Percentiles rank a stretch among this genome's conserved stretches.
phyloP scores from a whole-genome alignment of 2,797 vertebrate genomes.

The Emys orbicularis region DNA sequence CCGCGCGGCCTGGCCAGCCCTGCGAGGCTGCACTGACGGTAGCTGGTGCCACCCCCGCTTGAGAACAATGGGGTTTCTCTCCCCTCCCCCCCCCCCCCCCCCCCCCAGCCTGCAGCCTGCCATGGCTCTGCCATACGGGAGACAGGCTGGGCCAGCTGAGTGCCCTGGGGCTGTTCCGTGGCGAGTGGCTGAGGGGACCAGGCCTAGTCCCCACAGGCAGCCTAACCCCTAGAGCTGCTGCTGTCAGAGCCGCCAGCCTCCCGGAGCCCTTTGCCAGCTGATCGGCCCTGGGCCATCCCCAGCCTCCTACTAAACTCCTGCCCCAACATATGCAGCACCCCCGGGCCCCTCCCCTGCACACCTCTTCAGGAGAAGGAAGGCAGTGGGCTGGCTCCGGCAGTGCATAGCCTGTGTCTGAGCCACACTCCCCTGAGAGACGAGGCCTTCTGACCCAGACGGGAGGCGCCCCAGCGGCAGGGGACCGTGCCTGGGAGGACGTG shows the following conservation, averaged over 20 bases:
- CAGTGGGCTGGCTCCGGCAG: too few relatives aligned
- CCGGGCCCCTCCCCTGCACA: too few relatives aligned
- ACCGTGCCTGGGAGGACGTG: too few relatives aligned
- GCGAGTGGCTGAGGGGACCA: too few relatives aligned
- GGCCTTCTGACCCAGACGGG: too few relatives aligned
- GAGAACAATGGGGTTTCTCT: rapidly evolving
- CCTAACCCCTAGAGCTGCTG: background rate
- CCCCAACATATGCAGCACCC: too few relatives aligned
- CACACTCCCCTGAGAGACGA: too few relatives aligned
- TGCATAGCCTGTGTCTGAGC: too few relatives aligned
- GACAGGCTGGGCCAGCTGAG: background rate
- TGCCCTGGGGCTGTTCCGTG: background rate
- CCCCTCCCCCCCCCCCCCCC: background rate
- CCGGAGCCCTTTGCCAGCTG: background rate
- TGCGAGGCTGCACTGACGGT: background rate
- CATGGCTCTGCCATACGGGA: background rate
- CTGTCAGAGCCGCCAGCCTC: background rate
- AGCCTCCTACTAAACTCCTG: too few relatives aligned
- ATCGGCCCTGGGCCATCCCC: background rate
- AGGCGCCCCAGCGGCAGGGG: too few relatives aligned
- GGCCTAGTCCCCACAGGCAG: background rate
- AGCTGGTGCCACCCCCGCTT: background rate
- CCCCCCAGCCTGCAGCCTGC: background rate
- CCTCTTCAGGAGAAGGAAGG: too few relatives aligned
- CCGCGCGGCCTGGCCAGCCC: background rate